A percentile compares a stretch with the other conserved stretches of the same genome.
phyloP scores from a whole-genome alignment of 2,888 invertebrate genomes.

The Sturmia bella region DNA sequence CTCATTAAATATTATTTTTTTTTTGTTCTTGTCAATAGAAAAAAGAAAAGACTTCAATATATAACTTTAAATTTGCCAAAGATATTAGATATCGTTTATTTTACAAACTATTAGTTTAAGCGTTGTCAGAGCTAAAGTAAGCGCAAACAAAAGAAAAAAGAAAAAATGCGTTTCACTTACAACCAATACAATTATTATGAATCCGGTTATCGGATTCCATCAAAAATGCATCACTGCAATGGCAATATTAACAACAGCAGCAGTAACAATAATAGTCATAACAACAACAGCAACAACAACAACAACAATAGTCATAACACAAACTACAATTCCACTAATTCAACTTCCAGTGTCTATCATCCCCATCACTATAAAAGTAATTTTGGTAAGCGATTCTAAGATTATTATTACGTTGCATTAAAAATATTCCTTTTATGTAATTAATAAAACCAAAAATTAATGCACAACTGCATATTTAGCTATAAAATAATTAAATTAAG shows the following conservation, averaged over 20 bases:
- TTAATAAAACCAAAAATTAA: no score
- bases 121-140: constrained; percentile 39
- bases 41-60: constrained; percentile 15
- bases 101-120: background rate
- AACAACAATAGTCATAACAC: constrained; percentile 71
- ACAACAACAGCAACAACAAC: constrained; percentile 66
- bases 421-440: no score
- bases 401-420: background rate
- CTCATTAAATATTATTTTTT: no score
- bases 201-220: constrained; percentile 80
- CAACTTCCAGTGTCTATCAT: constrained; percentile 66
- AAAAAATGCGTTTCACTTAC: constrained; percentile 81
- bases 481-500: no score
- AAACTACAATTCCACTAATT: constrained; percentile 58
- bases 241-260: constrained; percentile 71
- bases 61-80: constrained; percentile 34
- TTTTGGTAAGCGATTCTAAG: constrained; percentile 77
- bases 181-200: constrained; percentile 81
- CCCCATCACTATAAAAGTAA: constrained; percentile 77
- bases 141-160: constrained; percentile 43
- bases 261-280: constrained; percentile 71
- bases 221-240: constrained; percentile 78
- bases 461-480: no score
- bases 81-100: background rate
- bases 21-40: background rate